Conservation (phyloP, 2,888 invertebrate genomes). For the Platypus cylindrus region DNA sequence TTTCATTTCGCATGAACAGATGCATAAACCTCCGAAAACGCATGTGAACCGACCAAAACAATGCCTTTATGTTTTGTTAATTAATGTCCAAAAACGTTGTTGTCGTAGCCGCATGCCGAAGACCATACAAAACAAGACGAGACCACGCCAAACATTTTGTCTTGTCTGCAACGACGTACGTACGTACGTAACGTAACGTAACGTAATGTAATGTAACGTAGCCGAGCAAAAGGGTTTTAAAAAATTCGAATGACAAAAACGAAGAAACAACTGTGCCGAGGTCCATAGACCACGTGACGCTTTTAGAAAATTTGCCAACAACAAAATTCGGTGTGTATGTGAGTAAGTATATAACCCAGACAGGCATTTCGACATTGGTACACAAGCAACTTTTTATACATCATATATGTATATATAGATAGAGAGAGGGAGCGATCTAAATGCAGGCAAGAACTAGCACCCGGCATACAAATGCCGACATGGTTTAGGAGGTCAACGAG, state of each 20-base stretch:
- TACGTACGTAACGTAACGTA: no score
- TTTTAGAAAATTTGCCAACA: slow-evolving; percentile 21
- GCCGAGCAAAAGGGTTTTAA: no score
- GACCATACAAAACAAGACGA: slow-evolving; percentile 16
- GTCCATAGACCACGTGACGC: slow-evolving; percentile 27
- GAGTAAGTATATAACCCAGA: slow-evolving; percentile 22
- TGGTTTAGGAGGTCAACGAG: background rate
- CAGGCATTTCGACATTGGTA: slow-evolving; percentile 22
- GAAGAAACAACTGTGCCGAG: slow-evolving; percentile 18
- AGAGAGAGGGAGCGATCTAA: no score
- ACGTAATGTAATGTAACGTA: no score
- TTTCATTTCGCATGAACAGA: slow-evolving; percentile 19
- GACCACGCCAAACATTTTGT: slow-evolving; percentile 17
- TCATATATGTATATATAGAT: no score
- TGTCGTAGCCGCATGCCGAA: slow-evolving; percentile 29
- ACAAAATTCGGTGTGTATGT: slow-evolving; percentile 6
- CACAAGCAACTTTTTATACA: slow-evolving; percentile 20
- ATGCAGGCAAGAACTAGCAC: slow-evolving; percentile 20
- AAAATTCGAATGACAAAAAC: slow-evolving; percentile 18
- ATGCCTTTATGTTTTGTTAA: slow-evolving; percentile 34
- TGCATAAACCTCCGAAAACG: slow-evolving; percentile 24
- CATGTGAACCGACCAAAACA: slow-evolving; percentile 28
- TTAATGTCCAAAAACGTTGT: slow-evolving; percentile 33
- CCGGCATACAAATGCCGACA: slow-evolving; percentile 25
- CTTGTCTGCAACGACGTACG: slow-evolving; percentile 8